A percentile compares a stretch with the other conserved stretches of the same genome.
These are phyloP conservation scores for Hirudo medicinalis DNA, from an alignment of 1,140 invertebrate species.

Conservation along the genomic window DNA sequence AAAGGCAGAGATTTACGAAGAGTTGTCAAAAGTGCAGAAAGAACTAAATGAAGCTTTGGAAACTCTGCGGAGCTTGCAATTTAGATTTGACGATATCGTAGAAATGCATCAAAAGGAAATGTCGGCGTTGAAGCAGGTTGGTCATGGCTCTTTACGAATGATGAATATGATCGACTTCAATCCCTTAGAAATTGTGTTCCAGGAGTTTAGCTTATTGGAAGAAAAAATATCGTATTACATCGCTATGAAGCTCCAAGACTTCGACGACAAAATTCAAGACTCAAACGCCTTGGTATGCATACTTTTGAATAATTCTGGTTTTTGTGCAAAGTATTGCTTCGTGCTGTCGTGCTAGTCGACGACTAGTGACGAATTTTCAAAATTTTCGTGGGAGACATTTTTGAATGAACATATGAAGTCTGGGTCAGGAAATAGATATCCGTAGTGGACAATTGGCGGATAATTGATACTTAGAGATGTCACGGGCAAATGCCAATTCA, in stretches of 20 bases:
- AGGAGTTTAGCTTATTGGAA: conserved; percentile 5
- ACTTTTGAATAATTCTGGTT: background rate
- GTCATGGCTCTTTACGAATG: background rate
- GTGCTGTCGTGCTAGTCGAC: no score
- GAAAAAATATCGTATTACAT: conserved; percentile 2
- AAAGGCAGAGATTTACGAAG: no score
- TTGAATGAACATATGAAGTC: no score
- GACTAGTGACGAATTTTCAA: no score
- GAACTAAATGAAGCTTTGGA: no score
- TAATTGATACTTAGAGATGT: no score
- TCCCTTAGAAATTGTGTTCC: background rate
- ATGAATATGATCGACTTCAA: background rate
- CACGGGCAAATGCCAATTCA: no score
- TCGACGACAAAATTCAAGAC: conserved; percentile 3
- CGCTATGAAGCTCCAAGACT: background rate
- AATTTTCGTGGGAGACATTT: no score
- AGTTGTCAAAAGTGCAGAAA: no score
- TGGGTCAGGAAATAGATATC: no score
- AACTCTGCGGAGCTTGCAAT: background rate
- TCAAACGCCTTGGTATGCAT: background rate
- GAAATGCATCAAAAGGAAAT: conserved; percentile 10
- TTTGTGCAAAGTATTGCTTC: no score
- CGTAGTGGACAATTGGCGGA: no score
- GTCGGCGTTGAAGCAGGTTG: background rate
- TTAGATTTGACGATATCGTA: conserved; percentile 10